Evolutionary conservation across 2,797 vertebrate genomes (phyloP).

Genomic region (Leucoraja ocellata): DNA sequence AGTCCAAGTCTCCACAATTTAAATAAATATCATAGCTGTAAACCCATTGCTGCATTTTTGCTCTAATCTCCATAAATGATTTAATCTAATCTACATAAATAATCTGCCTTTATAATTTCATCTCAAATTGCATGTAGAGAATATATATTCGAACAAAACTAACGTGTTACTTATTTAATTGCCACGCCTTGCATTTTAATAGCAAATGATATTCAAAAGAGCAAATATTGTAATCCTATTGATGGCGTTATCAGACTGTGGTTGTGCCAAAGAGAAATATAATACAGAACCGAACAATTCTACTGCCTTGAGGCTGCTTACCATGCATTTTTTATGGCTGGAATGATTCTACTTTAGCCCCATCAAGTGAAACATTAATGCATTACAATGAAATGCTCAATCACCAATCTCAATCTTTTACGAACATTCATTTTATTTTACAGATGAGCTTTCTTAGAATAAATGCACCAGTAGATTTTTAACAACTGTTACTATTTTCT

Average conservation of each 20-base stretch:
- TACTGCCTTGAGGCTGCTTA: background rate
- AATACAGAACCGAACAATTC: background rate
- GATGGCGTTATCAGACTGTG: background rate
- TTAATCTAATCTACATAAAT: background rate
- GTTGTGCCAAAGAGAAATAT: background rate
- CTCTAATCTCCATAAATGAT: no score
- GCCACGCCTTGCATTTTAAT: background rate
- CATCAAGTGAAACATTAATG: slow-evolving; percentile 28
- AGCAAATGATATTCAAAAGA: background rate
- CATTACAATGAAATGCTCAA: background rate
- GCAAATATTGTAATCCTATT: background rate
- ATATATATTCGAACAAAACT: background rate
- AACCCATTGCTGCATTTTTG: background rate
- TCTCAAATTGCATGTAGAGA: background rate
- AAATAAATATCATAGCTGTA: background rate
- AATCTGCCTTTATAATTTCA: background rate
- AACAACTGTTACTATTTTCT: background rate
- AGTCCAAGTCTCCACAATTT: background rate
- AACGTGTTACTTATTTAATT: background rate
- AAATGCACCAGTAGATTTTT: background rate
- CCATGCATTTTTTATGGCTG: background rate
- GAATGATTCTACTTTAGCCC: slow-evolving; percentile 28
- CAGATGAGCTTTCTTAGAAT: background rate
- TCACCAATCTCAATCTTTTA: background rate
- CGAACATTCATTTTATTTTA: background rate